phyloP scores from a whole-genome alignment of 2,113 vertebrate genomes.

The Oncorhynchus keta region DNA sequence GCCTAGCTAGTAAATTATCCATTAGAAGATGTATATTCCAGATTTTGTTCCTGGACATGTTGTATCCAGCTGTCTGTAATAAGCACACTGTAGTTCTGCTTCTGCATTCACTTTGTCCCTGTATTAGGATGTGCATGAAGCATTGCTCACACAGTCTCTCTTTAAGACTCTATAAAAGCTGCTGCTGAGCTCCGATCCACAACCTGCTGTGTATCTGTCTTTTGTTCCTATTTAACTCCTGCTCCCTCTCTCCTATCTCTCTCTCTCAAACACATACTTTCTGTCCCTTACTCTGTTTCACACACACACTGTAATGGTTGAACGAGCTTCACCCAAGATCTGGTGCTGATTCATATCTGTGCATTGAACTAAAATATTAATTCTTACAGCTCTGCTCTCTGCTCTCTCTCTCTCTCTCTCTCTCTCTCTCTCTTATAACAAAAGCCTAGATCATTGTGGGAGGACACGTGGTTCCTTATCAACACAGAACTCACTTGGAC shows the following conservation, averaged over 20 bases:
- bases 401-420: slow-evolving; percentile 10
- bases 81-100: too few relatives aligned
- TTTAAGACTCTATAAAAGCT: neutral
- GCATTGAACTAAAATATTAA: neutral
- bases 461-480: slow-evolving; percentile 35
- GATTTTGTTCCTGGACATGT: neutral
- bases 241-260: neutral
- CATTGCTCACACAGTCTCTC: neutral
- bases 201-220: neutral
- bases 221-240: neutral
- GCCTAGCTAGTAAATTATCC: neutral
- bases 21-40: neutral
- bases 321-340: slow-evolving; percentile 16
- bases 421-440: neutral
- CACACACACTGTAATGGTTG: slow-evolving; percentile 9
- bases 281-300: neutral
- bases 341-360: slow-evolving; percentile 20
- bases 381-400: slow-evolving; percentile 2
- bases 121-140: too few relatives aligned
- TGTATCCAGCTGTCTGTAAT: too few relatives aligned
- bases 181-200: neutral
- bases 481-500: slow-evolving; percentile 25
- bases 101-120: too few relatives aligned
- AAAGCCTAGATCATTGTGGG: too few relatives aligned
- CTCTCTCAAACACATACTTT: neutral